Evolutionary conservation across 2,113 vertebrate genomes (phyloP).

Genomic region (Bambusicola thoracicus): DNA sequence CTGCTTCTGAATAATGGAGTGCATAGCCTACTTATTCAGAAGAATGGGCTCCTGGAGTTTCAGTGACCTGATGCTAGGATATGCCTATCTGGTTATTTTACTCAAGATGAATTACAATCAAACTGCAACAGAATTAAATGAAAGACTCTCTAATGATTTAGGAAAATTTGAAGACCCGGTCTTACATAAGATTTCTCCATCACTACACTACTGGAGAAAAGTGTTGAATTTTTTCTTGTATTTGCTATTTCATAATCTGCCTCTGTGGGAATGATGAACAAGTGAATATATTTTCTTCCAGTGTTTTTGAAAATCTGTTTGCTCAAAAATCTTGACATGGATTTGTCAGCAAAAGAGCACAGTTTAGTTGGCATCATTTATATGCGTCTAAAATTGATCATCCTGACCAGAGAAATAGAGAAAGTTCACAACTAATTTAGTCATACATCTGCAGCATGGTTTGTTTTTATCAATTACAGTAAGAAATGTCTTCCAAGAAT

Average conservation of each 20-base stretch:
- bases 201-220: not conserved
- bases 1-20: not conserved
- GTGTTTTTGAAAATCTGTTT: not conserved
- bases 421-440: constrained; percentile 1
- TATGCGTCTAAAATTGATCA: not conserved
- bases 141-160: not conserved
- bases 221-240: not conserved
- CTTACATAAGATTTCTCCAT: not conserved
- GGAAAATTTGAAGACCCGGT: not conserved
- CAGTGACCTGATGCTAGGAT: not conserved
- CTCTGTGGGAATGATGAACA: not conserved
- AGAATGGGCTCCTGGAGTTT: not conserved
- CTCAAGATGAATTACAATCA: not conserved
- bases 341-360: not conserved
- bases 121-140: not conserved
- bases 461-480: not conserved
- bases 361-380: not conserved
- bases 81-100: not conserved
- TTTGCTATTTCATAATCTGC: not conserved
- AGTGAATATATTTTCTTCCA: not conserved
- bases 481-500: constrained; percentile 7
- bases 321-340: not conserved
- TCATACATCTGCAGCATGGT: constrained; percentile 6
- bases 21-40: not conserved
- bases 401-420: not conserved